Evolutionary conservation across 92 coral and sea anemone genomes (phyloP).

Genomic region (Virgularia gustaviana): DNA sequence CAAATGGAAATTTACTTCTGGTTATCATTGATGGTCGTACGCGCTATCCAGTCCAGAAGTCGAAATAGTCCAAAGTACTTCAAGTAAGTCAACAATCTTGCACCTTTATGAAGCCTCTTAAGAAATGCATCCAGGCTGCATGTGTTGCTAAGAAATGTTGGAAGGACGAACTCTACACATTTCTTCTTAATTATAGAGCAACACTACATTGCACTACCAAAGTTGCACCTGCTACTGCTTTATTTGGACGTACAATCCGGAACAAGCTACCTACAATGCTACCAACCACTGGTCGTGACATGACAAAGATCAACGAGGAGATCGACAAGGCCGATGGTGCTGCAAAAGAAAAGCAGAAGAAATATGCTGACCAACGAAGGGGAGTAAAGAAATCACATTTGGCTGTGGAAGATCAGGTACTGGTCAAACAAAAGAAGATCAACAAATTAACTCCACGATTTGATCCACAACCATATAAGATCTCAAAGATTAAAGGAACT

Average conservation of each 20-base stretch:
- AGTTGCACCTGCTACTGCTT: background rate
- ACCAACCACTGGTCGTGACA: background rate
- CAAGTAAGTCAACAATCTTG: too few relatives aligned
- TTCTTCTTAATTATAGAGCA: background rate
- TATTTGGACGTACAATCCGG: conserved; percentile 2
- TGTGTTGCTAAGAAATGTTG: background rate
- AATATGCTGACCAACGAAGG: background rate
- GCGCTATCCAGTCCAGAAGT: conserved; percentile 11
- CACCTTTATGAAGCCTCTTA: conserved; percentile 21
- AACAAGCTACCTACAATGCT: background rate
- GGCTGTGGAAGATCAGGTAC: background rate
- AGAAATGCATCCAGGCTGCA: background rate
- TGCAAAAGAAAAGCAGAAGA: background rate
- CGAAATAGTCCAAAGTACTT: background rate
- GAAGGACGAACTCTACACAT: background rate
- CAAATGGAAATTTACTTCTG: background rate
- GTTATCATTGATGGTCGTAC: conserved; percentile 12
- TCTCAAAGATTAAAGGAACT: too few relatives aligned
- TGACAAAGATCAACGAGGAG: background rate
- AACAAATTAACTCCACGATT: background rate
- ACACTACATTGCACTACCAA: conserved; percentile 18
- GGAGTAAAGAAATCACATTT: background rate
- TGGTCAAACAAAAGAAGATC: background rate
- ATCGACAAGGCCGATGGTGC: background rate
- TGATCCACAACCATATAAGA: conserved; percentile 2